A percentile compares a stretch with the other conserved stretches of the same genome.
These are phyloP conservation scores for Clarias gariepinus DNA, from an alignment of 2,113 vertebrate genomes.

Conservation along the genomic window DNA sequence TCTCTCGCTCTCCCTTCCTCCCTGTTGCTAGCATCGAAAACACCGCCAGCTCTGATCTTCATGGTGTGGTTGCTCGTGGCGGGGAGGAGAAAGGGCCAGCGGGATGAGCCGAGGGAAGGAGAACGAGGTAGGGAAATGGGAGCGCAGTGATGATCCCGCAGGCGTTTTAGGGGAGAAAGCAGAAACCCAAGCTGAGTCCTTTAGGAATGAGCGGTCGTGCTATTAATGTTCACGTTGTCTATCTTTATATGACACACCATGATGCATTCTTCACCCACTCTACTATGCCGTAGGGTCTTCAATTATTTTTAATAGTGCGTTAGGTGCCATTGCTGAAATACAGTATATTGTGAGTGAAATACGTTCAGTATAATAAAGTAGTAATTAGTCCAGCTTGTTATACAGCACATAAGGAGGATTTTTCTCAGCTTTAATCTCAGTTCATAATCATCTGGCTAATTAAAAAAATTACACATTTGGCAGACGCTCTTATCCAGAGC, in stretches of 20 bases:
- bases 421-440: background rate
- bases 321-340: conserved; percentile 2
- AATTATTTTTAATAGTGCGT: background rate
- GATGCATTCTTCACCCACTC: conserved; percentile 22
- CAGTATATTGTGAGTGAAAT: too few species aligned
- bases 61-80: conserved; percentile 36
- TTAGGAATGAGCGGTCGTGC: conserved; percentile 45
- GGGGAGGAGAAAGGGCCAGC: conserved; percentile 6
- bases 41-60: conserved; percentile 41
- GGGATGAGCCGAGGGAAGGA: conserved; percentile 42
- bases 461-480: too few species aligned
- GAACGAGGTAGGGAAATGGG: conserved; percentile 48
- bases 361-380: background rate
- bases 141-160: conserved; percentile 63
- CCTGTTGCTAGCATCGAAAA: conserved; percentile 37
- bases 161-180: conserved; percentile 43
- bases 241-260: conserved; percentile 10
- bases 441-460: background rate
- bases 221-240: conserved; percentile 15
- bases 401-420: conserved; percentile 1
- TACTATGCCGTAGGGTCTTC: background rate
- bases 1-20: conserved; percentile 16
- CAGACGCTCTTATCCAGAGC: too few species aligned
- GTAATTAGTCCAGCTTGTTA: background rate
- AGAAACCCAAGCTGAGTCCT: conserved; percentile 54